Conservation (phyloP, 2,888 invertebrate genomes). For the Acanthosoma haemorrhoidale region DNA sequence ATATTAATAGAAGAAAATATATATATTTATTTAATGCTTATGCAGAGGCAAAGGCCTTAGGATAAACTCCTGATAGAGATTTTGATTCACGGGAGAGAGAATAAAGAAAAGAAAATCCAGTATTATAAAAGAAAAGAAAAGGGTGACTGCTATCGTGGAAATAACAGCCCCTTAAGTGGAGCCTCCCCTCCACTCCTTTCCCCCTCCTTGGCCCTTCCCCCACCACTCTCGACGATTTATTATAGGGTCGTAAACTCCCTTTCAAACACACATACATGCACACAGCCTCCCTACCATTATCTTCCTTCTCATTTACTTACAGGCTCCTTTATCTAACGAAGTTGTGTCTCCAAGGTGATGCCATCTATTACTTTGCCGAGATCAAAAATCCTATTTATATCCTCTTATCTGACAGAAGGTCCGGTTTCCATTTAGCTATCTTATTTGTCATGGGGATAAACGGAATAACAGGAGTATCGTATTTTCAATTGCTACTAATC, state of each 20-base stretch:
- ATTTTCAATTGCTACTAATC: too few species aligned
- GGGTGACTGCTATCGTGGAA: constrained; percentile 5
- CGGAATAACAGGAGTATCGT: too few species aligned
- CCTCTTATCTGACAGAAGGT: too few species aligned
- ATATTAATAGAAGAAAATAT: too few species aligned
- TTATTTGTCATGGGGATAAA: too few species aligned
- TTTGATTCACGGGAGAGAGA: not conserved
- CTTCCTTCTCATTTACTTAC: not conserved
- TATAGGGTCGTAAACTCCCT: not conserved
- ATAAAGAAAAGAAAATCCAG: not conserved
- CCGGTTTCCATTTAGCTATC: too few species aligned
- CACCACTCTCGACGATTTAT: not conserved
- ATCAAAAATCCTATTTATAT: too few species aligned
- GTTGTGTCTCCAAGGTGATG: too few species aligned
- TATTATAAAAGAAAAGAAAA: not conserved
- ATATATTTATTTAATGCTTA: too few species aligned
- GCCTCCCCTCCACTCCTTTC: not conserved
- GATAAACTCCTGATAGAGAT: not conserved
- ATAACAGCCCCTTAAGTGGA: not conserved
- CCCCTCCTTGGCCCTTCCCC: not conserved
- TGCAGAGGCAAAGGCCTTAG: too few species aligned
- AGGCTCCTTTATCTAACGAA: not conserved
- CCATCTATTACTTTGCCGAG: not conserved
- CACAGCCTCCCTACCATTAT: not conserved
- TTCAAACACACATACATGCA: constrained; percentile 6